A percentile compares a stretch with the other conserved stretches of the same genome.
Evolutionary conservation across 2,113 vertebrate species (phyloP).

Genomic region (Sphaerodactylus townsendi): DNA sequence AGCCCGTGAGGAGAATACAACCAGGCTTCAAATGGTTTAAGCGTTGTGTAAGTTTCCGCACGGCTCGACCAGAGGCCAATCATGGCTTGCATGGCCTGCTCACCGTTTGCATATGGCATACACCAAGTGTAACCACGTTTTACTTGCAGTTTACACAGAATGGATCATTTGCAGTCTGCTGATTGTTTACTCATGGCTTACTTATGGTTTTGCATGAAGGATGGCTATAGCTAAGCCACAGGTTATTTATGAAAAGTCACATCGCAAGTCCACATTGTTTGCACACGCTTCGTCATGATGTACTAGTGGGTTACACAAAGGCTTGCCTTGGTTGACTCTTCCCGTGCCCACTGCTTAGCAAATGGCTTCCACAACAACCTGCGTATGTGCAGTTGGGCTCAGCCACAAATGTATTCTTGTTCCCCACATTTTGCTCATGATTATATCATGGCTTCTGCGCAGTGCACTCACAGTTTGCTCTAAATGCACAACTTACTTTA

Average conservation of each 20-base stretch:
- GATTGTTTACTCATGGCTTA: conserved; percentile 23
- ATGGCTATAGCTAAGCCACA: conserved; percentile 20
- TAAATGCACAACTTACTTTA: conserved; percentile 27
- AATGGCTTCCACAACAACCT: background rate
- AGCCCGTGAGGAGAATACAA: conserved; percentile 7
- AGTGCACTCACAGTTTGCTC: conserved; percentile 3
- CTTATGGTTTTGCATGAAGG: conserved; percentile 10
- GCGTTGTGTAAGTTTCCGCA: conserved; percentile 6
- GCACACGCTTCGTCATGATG: conserved; percentile 10
- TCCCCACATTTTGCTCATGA: background rate
- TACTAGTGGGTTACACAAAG: conserved; percentile 13
- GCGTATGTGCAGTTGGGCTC: background rate
- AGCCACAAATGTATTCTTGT: background rate
- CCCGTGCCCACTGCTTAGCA: background rate
- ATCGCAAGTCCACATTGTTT: background rate
- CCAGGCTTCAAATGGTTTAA: conserved; percentile 10
- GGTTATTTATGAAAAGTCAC: conserved; percentile 3
- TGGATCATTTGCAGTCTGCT: conserved; percentile 11
- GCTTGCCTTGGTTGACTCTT: background rate
- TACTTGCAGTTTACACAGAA: conserved; percentile 22
- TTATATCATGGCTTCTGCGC: background rate
- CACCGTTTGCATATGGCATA: conserved; percentile 30
- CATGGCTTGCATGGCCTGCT: conserved; percentile 23
- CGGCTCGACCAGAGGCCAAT: conserved; percentile 15
- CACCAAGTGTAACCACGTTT: conserved; percentile 22